These are phyloP conservation scores for Aphrocallistes beatrix DNA, from an alignment of 37 sponge, comb jelly and placozoan genomes.

Conservation along the genomic window DNA sequence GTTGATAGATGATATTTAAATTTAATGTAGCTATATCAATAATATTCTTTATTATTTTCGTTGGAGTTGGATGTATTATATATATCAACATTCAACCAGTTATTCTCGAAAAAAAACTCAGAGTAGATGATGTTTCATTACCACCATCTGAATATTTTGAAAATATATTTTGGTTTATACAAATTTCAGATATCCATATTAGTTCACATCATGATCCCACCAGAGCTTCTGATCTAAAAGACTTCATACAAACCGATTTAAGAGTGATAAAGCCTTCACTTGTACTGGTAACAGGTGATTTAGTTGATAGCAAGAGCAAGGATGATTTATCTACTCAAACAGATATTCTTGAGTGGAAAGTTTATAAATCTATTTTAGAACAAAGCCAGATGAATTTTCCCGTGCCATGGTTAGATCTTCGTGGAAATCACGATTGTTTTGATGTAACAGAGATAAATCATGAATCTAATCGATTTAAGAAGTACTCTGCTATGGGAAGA, in stretches of 20 bases:
- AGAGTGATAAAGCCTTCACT: conserved; percentile 32
- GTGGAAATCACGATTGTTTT: conserved; percentile 72
- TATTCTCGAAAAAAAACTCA: too few relatives aligned
- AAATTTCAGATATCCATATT: conserved; percentile 77
- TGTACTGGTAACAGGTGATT: conserved; percentile 59
- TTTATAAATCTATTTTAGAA: conserved; percentile 38
- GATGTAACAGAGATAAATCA: neutral
- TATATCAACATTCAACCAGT: too few relatives aligned
- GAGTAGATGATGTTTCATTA: neutral
- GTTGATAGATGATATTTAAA: too few relatives aligned
- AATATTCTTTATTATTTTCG: too few relatives aligned
- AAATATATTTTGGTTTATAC: conserved; percentile 70
- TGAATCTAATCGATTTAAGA: conserved; percentile 4
- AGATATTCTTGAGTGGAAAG: conserved; percentile 54
- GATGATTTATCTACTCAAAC: conserved; percentile 44
- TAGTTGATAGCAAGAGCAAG: conserved; percentile 57
- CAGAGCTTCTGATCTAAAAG: conserved; percentile 14
- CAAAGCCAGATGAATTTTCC: conserved; percentile 24
- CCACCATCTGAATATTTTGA: conserved; percentile 6
- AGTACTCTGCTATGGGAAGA: conserved; percentile 31
- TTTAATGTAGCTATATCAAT: too few relatives aligned
- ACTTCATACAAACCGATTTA: neutral
- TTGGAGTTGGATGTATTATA: too few relatives aligned
- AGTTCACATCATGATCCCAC: conserved; percentile 25
- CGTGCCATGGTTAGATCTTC: conserved; percentile 63